phyloP scores from a whole-genome alignment of 2,113 vertebrate species.

The Xenus cinereus region DNA sequence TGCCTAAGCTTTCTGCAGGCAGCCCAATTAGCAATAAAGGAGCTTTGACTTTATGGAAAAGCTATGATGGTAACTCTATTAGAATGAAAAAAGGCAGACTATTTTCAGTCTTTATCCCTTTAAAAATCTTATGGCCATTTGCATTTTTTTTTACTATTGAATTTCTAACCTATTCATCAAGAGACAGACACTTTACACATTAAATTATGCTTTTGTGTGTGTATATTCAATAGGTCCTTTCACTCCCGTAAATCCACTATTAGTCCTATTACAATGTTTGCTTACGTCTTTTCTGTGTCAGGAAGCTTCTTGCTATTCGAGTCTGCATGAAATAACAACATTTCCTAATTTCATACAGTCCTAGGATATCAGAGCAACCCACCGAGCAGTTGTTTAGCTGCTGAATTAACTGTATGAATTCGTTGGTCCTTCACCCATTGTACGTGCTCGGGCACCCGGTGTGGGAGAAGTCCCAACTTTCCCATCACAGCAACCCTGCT shows the following conservation, averaged over 20 bases:
- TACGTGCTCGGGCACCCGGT: not conserved
- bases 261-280: slow-evolving; percentile 24
- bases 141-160: not conserved
- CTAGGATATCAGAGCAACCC: not conserved
- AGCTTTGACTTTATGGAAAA: slow-evolving; percentile 25
- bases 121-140: slow-evolving; percentile 37
- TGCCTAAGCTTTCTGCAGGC: not conserved
- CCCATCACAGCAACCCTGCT: not conserved
- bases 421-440: not conserved
- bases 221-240: slow-evolving; percentile 31
- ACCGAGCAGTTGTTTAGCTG: slow-evolving; percentile 22
- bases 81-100: slow-evolving; percentile 1
- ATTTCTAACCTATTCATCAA: slow-evolving; percentile 43
- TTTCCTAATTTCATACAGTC: slow-evolving; percentile 39
- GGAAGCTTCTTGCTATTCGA: slow-evolving; percentile 46
- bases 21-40: slow-evolving; percentile 24
- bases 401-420: not conserved
- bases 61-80: not conserved
- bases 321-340: not conserved
- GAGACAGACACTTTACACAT: slow-evolving; percentile 9
- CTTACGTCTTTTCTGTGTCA: slow-evolving; percentile 18
- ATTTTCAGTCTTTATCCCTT: slow-evolving; percentile 32
- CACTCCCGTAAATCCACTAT: slow-evolving; percentile 10
- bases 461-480: not conserved
- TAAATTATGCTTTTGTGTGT: slow-evolving; percentile 34